Evolutionary conservation across 2,113 vertebrate species (phyloP).

Genomic region (Aspiorhynchus laticeps): DNA sequence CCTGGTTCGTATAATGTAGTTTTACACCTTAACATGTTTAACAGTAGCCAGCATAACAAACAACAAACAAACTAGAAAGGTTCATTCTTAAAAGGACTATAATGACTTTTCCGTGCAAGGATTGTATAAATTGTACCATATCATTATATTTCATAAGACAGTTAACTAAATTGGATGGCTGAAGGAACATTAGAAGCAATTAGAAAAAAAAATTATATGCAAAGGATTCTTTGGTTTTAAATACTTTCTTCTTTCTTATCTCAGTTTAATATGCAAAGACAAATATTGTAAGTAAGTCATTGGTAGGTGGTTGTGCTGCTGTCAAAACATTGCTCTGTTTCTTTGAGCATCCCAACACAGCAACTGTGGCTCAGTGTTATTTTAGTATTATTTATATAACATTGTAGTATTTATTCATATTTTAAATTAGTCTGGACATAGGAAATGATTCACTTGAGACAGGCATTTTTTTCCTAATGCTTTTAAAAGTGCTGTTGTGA

Average conservation of each 20-base stretch:
- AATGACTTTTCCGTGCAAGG: background rate
- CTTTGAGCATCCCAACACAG: background rate
- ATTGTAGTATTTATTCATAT: background rate
- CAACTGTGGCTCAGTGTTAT: background rate
- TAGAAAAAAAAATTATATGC: background rate
- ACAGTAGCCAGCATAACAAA: background rate
- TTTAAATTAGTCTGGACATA: background rate
- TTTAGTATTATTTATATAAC: background rate
- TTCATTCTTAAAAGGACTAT: background rate
- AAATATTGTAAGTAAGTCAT: background rate
- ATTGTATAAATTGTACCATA: background rate
- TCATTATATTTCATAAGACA: background rate
- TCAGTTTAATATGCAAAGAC: background rate
- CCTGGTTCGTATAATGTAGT: background rate
- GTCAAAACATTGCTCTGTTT: background rate
- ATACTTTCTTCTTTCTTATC: background rate
- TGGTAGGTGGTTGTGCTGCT: background rate
- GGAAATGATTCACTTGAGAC: too few species aligned
- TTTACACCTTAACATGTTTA: background rate
- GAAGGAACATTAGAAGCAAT: background rate
- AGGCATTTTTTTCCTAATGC: too few species aligned
- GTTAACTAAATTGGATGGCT: background rate
- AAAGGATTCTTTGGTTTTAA: background rate
- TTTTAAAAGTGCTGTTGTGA: too few species aligned
- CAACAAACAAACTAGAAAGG: background rate